Evolutionary conservation across 2,888 invertebrate species (phyloP).

Genomic region (Hyalella azteca): DNA sequence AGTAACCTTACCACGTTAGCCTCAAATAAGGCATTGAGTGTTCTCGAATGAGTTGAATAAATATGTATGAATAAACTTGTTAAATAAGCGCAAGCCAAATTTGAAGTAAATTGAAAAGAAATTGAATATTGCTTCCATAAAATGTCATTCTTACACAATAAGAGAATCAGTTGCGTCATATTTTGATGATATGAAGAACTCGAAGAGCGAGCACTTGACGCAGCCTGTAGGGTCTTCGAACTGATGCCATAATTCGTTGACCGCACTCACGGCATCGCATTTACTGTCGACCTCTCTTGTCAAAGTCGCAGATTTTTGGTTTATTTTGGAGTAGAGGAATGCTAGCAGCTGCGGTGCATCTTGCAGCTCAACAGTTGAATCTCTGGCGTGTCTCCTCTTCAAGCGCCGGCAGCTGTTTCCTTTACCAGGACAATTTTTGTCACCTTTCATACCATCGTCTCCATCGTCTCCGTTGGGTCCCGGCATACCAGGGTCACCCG

Average conservation of each 20-base stretch:
- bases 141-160: neutral
- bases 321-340: neutral
- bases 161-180: too few species aligned
- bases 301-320: neutral
- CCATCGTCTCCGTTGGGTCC: neutral
- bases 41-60: neutral
- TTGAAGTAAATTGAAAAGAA: neutral
- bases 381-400: too few species aligned
- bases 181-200: constrained; percentile 1
- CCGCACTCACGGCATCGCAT: neutral
- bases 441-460: neutral
- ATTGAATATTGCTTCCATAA: neutral
- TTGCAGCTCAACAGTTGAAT: neutral
- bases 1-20: neutral
- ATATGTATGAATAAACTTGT: neutral
- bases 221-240: constrained; percentile 38
- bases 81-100: neutral
- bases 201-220: constrained; percentile 46
- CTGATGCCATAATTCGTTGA: constrained; percentile 46
- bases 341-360: neutral
- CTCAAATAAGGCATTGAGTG: neutral
- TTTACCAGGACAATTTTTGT: neutral
- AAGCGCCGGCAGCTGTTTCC: too few species aligned
- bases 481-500: neutral
- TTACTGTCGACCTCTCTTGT: neutral